A percentile compares a stretch with the other conserved stretches of the same genome.
These are phyloP conservation scores for Triplophysa rosa DNA, from an alignment of 2,113 vertebrate genomes.

Conservation along the genomic window DNA sequence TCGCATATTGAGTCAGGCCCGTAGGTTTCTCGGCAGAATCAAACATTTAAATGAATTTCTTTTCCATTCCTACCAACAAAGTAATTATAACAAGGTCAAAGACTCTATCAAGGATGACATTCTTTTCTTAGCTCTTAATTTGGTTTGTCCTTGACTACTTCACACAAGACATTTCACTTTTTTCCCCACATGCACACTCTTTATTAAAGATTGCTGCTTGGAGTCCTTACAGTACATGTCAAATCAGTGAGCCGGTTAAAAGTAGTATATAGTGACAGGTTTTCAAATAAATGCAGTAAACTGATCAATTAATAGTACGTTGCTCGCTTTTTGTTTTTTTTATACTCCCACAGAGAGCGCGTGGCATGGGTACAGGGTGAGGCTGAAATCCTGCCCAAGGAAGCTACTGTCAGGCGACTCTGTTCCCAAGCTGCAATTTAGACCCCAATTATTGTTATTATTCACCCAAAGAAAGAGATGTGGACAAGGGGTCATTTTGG, in stretches of 20 bases:
- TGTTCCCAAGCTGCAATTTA: constrained; percentile 58
- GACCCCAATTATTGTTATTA: constrained; percentile 56
- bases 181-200: not conserved
- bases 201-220: not conserved
- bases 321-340: not conserved
- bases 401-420: constrained; percentile 54
- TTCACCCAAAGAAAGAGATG: constrained; percentile 48
- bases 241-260: not conserved
- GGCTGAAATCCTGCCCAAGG: constrained; percentile 39
- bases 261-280: not conserved
- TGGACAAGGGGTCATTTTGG: constrained; percentile 54
- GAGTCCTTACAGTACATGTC: not conserved
- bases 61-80: constrained; percentile 40
- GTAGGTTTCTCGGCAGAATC: constrained; percentile 50
- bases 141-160: constrained; percentile 54
- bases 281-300: not conserved
- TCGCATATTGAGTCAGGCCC: constrained; percentile 44
- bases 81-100: constrained; percentile 60
- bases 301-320: not conserved
- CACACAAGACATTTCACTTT: constrained; percentile 8
- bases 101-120: constrained; percentile 56
- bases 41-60: constrained; percentile 43
- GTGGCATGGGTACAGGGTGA: constrained; percentile 22
- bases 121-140: constrained; percentile 48
- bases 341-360: not conserved